Evolutionary conservation across 2,888 invertebrate species (phyloP), one percentile per base, ranked within the genome.

Genomic region (Sinhomidia bicolor): DNA sequence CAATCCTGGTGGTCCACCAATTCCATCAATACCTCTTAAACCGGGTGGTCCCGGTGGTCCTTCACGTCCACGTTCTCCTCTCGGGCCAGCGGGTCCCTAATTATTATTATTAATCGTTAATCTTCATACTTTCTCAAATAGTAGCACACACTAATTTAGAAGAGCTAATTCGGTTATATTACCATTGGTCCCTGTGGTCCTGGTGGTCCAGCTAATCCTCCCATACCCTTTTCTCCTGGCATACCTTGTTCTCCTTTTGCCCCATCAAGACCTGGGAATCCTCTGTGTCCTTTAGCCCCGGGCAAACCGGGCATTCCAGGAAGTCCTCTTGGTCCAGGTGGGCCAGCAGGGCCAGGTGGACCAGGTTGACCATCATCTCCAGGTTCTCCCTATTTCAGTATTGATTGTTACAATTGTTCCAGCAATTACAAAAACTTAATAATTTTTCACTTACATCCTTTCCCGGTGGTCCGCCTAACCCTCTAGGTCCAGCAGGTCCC

Each of bases 311-410:
- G 96, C 93, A 96, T 94, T 54, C 97, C 96, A 3, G 95, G 95
- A 9, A 95, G 93, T 0, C 98, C 98, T 91, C 97, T 94, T 0
- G 96, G 95, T 0, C 97, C 97, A 0, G 96, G 94, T 23, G 96
- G 95, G 0, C 97, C 97, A 4, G 95, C 93, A 5, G 95, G 94
- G 26, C 97, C 97, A 2, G 95, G 93, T n/a, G 95, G 94, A 0
- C 97, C 97, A 0, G 95, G 94, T 93, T 96, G 97, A 29, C 97
- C 98, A 93, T 96, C 97, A 93, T 96, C 97, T 86, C 96, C 98
- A 87, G 95, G 94, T 93, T 95, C 95, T 87, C 96, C 98, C 96
- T 96, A 93, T 41, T 36, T 68, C 68, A 20, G n/a, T n/a, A n/a
- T n/a, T n/a, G n/a, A n/a, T n/a, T n/a, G n/a, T n/a, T n/a, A n/a